Percentiles rank a stretch among this genome's conserved stretches.
These are phyloP conservation scores for Scomberomorus guttatus DNA, from an alignment of 2,797 vertebrate genomes.

Conservation along the genomic window DNA sequence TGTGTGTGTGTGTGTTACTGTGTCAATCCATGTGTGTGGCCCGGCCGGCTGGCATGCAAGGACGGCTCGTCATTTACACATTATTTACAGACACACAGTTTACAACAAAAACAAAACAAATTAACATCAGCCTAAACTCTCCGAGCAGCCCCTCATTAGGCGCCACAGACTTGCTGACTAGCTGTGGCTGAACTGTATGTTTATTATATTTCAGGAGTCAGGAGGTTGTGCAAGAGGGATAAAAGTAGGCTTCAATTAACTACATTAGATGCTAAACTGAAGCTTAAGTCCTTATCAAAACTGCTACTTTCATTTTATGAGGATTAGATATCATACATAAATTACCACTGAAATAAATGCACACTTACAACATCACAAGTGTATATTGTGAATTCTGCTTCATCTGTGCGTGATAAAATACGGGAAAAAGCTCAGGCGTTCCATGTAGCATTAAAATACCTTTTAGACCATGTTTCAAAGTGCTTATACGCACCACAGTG, in stretches of 20 bases:
- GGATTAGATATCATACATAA: constrained; percentile 20
- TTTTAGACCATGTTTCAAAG: constrained; percentile 38
- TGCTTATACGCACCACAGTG: constrained; percentile 41
- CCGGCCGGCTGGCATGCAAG: constrained; percentile 49
- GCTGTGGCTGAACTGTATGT: constrained; percentile 36
- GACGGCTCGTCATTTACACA: constrained; percentile 72
- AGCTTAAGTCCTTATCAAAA: constrained; percentile 27
- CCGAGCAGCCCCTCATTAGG: constrained; percentile 66
- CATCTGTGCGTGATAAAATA: constrained; percentile 41
- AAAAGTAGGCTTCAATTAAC: constrained; percentile 14
- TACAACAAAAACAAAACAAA: constrained; percentile 78
- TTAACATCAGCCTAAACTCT: constrained; percentile 61
- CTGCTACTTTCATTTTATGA: background rate
- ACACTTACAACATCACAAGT: constrained; percentile 2
- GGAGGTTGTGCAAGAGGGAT: constrained; percentile 41
- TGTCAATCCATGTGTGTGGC: constrained; percentile 66
- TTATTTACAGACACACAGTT: constrained; percentile 79
- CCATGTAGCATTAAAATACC: constrained; percentile 51
- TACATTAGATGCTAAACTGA: constrained; percentile 10
- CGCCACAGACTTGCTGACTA: constrained; percentile 40
- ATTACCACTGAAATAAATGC: background rate
- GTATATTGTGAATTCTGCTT: constrained; percentile 9
- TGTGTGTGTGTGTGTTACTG: constrained; percentile 32
- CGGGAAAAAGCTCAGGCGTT: constrained; percentile 43
- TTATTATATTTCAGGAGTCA: constrained; percentile 53